Conservation (phyloP, 2,888 invertebrate genomes). For the Poecilobothrus nobilitatus region DNA sequence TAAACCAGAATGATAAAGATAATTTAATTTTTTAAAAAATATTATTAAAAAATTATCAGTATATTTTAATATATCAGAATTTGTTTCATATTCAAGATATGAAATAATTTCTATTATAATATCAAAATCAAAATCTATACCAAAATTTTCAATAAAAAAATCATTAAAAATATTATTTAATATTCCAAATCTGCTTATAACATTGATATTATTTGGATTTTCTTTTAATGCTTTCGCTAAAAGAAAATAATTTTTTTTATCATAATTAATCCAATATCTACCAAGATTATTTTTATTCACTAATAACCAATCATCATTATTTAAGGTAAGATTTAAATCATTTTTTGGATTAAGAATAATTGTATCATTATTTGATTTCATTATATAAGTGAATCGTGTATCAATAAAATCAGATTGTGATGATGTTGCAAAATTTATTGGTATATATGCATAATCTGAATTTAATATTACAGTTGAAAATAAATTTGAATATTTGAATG, state of each 20-base stretch:
- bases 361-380: slow-evolving; percentile 34
- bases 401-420: slow-evolving; percentile 29
- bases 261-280: slow-evolving; percentile 61
- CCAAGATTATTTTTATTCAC: slow-evolving; percentile 40
- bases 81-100: slow-evolving; percentile 54
- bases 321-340: slow-evolving; percentile 31
- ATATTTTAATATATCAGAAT: too few species aligned
- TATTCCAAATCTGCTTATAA: slow-evolving; percentile 72
- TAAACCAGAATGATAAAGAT: too few species aligned
- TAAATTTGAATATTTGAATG: too few species aligned
- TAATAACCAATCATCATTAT: slow-evolving; percentile 36
- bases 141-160: slow-evolving; percentile 47
- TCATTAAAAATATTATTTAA: slow-evolving; percentile 68
- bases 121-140: slow-evolving; percentile 48
- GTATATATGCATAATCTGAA: slow-evolving; percentile 37
- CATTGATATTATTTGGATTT: slow-evolving; percentile 57
- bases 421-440: slow-evolving; percentile 36
- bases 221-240: slow-evolving; percentile 55
- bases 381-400: slow-evolving; percentile 34
- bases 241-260: slow-evolving; percentile 53
- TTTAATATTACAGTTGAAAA: too few species aligned
- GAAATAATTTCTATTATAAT: slow-evolving; percentile 47
- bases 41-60: too few species aligned
- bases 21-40: too few species aligned
- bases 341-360: slow-evolving; percentile 27